phyloP scores from a whole-genome alignment of 1,140 invertebrate species.

The Heliconius nattereri region DNA sequence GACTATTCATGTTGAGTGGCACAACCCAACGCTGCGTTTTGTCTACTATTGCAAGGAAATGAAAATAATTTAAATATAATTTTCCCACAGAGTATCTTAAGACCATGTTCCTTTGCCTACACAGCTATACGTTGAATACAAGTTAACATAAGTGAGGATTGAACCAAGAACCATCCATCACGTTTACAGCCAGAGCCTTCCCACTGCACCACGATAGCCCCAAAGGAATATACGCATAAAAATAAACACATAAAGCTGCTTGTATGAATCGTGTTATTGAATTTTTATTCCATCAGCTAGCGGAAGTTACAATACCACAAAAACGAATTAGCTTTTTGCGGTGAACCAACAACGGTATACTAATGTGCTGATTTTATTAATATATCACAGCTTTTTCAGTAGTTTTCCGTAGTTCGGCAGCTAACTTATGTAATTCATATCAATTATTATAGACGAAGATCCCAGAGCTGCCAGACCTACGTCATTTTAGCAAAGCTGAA shows the following conservation, averaged over 20 bases:
- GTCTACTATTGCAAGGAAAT: too few species aligned
- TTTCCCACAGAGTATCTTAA: too few species aligned
- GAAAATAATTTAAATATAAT: too few species aligned
- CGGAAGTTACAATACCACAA: conserved; percentile 1
- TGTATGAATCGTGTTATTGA: background rate
- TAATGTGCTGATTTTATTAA: background rate
- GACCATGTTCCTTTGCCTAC: too few species aligned
- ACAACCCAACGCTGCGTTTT: background rate
- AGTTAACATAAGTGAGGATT: too few species aligned
- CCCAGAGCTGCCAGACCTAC: too few species aligned
- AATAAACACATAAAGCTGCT: background rate
- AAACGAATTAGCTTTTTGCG: conserved; percentile 12
- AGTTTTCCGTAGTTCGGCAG: background rate
- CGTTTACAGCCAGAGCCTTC: background rate
- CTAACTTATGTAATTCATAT: background rate
- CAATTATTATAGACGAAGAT: too few species aligned
- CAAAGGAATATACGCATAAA: background rate
- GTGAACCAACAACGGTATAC: background rate
- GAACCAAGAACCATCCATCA: too few species aligned
- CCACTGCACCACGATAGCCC: background rate
- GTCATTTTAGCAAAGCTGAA: too few species aligned
- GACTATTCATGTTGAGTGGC: background rate
- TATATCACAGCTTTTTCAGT: background rate
- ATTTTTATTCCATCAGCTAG: background rate
- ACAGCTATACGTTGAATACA: too few species aligned